Base-by-base conservation (phyloP, 2,888 invertebrate species). In the Drosophila formosana region DNA sequence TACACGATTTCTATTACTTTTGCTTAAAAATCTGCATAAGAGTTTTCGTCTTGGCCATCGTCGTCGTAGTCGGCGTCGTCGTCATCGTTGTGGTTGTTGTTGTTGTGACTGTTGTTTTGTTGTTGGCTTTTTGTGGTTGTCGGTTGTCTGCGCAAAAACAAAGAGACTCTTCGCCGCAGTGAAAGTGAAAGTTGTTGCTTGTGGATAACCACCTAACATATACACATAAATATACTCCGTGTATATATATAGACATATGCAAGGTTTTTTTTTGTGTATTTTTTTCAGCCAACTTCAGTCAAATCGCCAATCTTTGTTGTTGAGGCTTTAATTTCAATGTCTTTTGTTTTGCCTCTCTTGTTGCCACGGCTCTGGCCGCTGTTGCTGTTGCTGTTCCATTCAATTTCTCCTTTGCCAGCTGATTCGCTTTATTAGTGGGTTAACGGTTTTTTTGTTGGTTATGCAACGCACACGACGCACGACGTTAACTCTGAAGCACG, bases 151-250 rank as follows among this genome's bases (percentile, higher is more conserved):
- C 66, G 89, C 84, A 81, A 82, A 82, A 82, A 88, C 69, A 80
- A 85, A 82, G 80, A 65, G 67, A 71, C 76, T 77, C 70, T 51
- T 37, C 37, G 75, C 69, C 64, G 65, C 89, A 87, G 86, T 89
- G 86, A 87, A 87, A 87, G 86, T 87, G 86, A 87, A 87, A 87
- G 86, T 88, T 88, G 67, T 69, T 65, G 63, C 28, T n/a, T 45
- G 50, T 50, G 39, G 39, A 41, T 41, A 41, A 13, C 6, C 39
- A 41, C 39, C 18, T 18, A 18, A 51, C 56, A 55, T 34, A 50
- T 71, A 41, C 52, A 43, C 18, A 30, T 37, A 39, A 46, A 46
- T 62, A 41, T 53, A 51, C 53, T 45, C 13, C 50, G 32, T 50
- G 37, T 47, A 52, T 58, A 41, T 57, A 43, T 50, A 41, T 68